Evolutionary conservation across 2,113 vertebrate genomes (phyloP).

Genomic region (Emydura subglobosa): DNA sequence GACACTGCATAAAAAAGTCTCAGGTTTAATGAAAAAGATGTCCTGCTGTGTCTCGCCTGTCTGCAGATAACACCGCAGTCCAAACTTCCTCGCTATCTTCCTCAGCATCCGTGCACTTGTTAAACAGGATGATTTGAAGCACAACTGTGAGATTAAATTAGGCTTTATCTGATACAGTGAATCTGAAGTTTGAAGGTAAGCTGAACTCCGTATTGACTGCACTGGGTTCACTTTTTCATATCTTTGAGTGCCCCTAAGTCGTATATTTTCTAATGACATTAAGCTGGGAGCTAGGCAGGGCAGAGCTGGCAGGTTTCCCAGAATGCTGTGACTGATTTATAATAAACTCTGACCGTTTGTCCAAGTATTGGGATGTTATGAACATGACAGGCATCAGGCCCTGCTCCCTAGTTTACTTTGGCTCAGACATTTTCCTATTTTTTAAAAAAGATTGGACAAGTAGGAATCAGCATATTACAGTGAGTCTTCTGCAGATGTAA

Average conservation of each 20-base stretch:
- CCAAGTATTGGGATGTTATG: neutral
- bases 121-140: neutral
- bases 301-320: slow-evolving; percentile 39
- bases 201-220: slow-evolving; percentile 27
- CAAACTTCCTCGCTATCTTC: slow-evolving; percentile 1
- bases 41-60: slow-evolving; percentile 17
- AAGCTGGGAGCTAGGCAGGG: slow-evolving; percentile 17
- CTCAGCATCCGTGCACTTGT: neutral
- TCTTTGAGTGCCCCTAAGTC: slow-evolving; percentile 21
- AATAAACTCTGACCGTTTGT: slow-evolving; percentile 15
- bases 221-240: neutral
- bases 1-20: neutral
- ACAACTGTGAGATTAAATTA: slow-evolving; percentile 15
- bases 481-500: slow-evolving; percentile 44
- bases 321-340: neutral
- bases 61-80: neutral
- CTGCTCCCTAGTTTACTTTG: slow-evolving; percentile 54
- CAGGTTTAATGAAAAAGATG: neutral
- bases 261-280: slow-evolving; percentile 32
- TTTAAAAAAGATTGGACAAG: slow-evolving; percentile 20
- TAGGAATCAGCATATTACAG: slow-evolving; percentile 7
- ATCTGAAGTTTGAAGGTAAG: slow-evolving; percentile 26
- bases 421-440: slow-evolving; percentile 27
- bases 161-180: slow-evolving; percentile 17
- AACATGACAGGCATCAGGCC: slow-evolving; percentile 13